phyloP scores from a whole-genome alignment of 53 echinoderm and acorn worm genomes.

The Astropecten irregularis region DNA sequence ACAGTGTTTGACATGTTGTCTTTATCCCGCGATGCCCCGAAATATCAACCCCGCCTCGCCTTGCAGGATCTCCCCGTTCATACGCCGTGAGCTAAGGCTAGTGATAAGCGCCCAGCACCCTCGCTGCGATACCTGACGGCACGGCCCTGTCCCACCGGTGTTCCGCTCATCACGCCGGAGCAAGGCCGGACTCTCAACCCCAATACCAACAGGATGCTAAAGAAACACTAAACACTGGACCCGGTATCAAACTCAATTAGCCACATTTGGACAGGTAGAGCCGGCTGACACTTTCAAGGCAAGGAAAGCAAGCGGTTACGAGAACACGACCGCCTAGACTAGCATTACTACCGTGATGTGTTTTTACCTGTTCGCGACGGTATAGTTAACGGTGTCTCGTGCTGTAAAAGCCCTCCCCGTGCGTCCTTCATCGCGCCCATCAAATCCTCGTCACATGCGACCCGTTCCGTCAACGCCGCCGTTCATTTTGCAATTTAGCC shows the following conservation, averaged over 20 bases:
- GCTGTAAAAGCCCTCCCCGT: neutral
- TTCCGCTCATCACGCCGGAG: slow-evolving; percentile 28
- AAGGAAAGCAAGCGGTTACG: neutral
- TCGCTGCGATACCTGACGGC: slow-evolving; percentile 31
- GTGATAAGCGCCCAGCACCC: slow-evolving; percentile 17
- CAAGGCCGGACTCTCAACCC: neutral
- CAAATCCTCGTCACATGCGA: slow-evolving; percentile 51
- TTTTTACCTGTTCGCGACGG: slow-evolving; percentile 6
- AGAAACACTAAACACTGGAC: slow-evolving; percentile 33
- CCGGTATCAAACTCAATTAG: slow-evolving; percentile 44
- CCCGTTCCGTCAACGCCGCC: slow-evolving; percentile 51
- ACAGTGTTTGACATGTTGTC: slow-evolving; percentile 29
- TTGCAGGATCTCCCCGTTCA: neutral
- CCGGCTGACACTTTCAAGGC: slow-evolving; percentile 47
- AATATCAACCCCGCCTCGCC: slow-evolving; percentile 25
- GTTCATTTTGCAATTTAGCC: slow-evolving; percentile 35
- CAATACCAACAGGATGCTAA: neutral
- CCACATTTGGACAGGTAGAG: slow-evolving; percentile 3
- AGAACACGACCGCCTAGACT: neutral
- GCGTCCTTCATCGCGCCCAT: slow-evolving; percentile 42
- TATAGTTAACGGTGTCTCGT: slow-evolving; percentile 6
- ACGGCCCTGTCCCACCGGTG: slow-evolving; percentile 18
- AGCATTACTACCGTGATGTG: neutral
- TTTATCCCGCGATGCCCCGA: neutral
- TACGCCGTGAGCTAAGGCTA: slow-evolving; percentile 21